Evolutionary conservation across 2,888 invertebrate genomes (phyloP).

Genomic region (Girardia tigrina): DNA sequence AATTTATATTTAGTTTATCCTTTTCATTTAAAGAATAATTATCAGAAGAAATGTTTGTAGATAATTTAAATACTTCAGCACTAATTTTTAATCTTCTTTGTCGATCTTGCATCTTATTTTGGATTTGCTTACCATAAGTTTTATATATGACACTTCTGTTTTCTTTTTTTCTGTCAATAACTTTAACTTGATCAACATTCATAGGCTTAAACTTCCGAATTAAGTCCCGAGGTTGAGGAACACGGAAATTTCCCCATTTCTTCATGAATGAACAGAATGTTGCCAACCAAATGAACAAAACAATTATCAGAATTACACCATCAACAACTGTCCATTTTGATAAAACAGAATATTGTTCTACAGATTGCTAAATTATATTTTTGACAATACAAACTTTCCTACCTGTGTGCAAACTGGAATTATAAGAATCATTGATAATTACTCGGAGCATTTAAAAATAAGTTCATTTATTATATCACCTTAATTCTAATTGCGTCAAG

Average conservation of each 20-base stretch:
- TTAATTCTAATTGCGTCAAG: not conserved
- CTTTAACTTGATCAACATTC: constrained; percentile 32
- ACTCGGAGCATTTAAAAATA: not conserved
- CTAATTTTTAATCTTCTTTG: constrained; percentile 20
- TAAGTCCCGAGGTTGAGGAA: constrained; percentile 30
- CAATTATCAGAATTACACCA: constrained; percentile 25
- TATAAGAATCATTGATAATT: not conserved
- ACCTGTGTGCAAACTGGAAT: not conserved
- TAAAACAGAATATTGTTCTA: not conserved
- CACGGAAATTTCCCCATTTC: constrained; percentile 32
- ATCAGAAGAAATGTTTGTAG: too few species aligned
- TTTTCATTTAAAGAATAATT: too few species aligned
- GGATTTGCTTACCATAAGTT: constrained; percentile 33
- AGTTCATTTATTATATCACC: not conserved
- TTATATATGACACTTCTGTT: constrained; percentile 34
- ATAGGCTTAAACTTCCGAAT: constrained; percentile 30
- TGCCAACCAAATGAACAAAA: constrained; percentile 29
- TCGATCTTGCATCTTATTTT: constrained; percentile 31
- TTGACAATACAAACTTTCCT: too few species aligned
- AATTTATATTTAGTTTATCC: too few species aligned
- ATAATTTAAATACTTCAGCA: not conserved
- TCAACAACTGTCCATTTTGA: constrained; percentile 30
- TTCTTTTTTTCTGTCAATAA: constrained; percentile 17
- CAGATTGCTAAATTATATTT: not conserved
- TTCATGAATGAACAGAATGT: constrained; percentile 30